Percentiles rank a stretch among this genome's conserved stretches.
These are phyloP conservation scores for Coecobrya sp. DNA, from an alignment of 2,888 invertebrate genomes.

Conservation along the genomic window DNA sequence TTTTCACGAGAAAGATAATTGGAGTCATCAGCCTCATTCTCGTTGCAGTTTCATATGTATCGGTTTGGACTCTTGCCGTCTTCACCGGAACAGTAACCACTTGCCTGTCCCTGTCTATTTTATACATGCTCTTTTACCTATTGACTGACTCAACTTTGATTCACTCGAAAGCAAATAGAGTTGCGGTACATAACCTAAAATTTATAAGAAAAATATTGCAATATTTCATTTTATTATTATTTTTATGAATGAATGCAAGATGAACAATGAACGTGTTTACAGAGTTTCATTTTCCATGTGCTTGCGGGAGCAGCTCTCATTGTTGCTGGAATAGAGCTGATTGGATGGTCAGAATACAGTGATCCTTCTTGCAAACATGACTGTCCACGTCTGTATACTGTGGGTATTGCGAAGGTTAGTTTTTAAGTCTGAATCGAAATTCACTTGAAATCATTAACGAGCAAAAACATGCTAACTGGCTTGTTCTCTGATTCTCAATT, in stretches of 20 bases:
- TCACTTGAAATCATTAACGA: no score
- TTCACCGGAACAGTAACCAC: slow-evolving; percentile 71
- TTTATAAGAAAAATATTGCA: neutral
- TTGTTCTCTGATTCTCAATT: no score
- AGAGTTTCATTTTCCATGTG: slow-evolving; percentile 79
- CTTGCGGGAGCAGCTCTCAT: slow-evolving; percentile 75
- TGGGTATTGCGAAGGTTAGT: slow-evolving; percentile 81
- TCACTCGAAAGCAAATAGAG: slow-evolving; percentile 68
- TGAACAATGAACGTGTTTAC: neutral
- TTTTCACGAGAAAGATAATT: slow-evolving; percentile 25
- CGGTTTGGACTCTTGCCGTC: slow-evolving; percentile 72
- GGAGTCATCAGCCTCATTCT: slow-evolving; percentile 78
- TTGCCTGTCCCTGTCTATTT: slow-evolving; percentile 70
- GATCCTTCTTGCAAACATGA: slow-evolving; percentile 56
- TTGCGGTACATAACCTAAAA: slow-evolving; percentile 66
- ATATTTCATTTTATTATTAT: no score
- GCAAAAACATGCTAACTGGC: no score
- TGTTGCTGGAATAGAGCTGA: slow-evolving; percentile 82
- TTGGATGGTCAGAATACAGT: slow-evolving; percentile 79
- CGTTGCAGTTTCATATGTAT: slow-evolving; percentile 65
- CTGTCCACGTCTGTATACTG: slow-evolving; percentile 71
- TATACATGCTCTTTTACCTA: slow-evolving; percentile 50
- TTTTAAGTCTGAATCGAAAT: neutral
- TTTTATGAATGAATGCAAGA: neutral
- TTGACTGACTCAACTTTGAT: slow-evolving; percentile 1